A percentile compares a stretch with the other conserved stretches of the same genome.
Conservation (phyloP, 2,113 vertebrate genomes). For the Thalassoma bifasciatum region DNA sequence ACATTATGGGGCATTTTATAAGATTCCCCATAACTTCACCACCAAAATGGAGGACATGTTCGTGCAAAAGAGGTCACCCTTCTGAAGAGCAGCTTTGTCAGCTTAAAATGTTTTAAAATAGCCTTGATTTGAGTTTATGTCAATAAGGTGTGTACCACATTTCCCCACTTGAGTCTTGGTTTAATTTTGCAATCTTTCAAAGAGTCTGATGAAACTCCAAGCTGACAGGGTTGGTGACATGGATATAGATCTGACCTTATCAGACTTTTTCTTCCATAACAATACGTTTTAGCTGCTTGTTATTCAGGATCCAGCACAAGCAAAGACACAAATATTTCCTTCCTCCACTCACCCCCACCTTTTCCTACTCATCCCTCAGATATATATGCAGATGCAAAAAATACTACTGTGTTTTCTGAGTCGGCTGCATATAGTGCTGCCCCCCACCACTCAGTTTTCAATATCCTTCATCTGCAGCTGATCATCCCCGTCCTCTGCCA, state of each 20-base stretch:
- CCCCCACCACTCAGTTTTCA: conserved; percentile 48
- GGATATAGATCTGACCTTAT: not conserved
- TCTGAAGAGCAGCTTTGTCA: too few species aligned
- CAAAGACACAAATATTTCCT: conserved; percentile 2
- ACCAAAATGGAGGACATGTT: too few species aligned
- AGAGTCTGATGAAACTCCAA: too few species aligned
- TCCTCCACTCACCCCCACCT: not conserved
- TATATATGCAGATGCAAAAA: conserved; percentile 4
- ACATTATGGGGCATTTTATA: too few species aligned
- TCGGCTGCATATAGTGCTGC: conserved; percentile 49
- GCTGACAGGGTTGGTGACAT: too few species aligned
- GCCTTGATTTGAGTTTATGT: too few species aligned
- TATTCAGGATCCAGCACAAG: conserved; percentile 36
- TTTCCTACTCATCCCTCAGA: conserved; percentile 29
- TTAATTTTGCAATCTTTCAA: too few species aligned
- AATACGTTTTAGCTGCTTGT: conserved; percentile 22
- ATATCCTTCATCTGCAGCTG: conserved; percentile 69
- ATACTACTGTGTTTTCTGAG: conserved; percentile 58
- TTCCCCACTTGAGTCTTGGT: too few species aligned
- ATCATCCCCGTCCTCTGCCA: conserved; percentile 62
- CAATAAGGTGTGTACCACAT: too few species aligned
- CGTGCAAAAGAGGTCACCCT: too few species aligned
- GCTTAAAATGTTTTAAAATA: too few species aligned
- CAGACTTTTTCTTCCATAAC: not conserved
- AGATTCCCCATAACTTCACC: too few species aligned